Base-by-base conservation (phyloP, 2,888 invertebrate genomes). In the Pyrochroa serraticornis region DNA sequence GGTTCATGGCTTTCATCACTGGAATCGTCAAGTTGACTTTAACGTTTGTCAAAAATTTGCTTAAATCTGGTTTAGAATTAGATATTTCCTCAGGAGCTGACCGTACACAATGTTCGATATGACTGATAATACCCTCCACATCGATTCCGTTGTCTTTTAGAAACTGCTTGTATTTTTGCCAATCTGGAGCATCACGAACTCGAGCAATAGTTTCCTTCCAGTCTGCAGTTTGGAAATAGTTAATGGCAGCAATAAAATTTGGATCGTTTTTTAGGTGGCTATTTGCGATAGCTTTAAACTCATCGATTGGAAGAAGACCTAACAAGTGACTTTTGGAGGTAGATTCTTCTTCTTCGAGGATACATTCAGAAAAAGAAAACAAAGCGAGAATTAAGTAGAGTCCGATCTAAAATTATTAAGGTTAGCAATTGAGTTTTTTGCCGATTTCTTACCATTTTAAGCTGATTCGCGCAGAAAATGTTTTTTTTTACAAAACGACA, bases 161-260 rank as follows among this genome's bases (percentile, higher is more conserved):
- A 9, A 33, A n/a, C 13, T 43, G 2, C 30, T 43, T 43, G 33
- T 43, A 43, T 6, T 32, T 9, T 10, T 43, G 43, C 43, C 43
- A 43, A 43, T 43, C 43, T 1, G 43, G 12, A 13, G 43, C 32
- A 33, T 43, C 8, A 1, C 43, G 31, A 6, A 43, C 6, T 30
- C 33, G 8, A 1, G 10, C 0, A 32, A 43, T 32, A 31, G 30
- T 31, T n/a, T 7, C 6, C 13, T 43, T 8, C 43, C 43, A 43
- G 32, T 43, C 43, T 6, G 43, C 6, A 0, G 31, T 32, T 12
- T 43, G 32, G n/a, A 43, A 43, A 6, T 43, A 43, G 32, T 43
- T 43, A 1, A 43, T 6, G 8, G 7, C 43, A 6, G 43, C 43
- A 8, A 33, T 6, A 6, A 43, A 43, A 0, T 33, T 33, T 6